A percentile compares a stretch with the other conserved stretches of the same genome.
phyloP scores from a whole-genome alignment of 2,113 vertebrate species.

The Gavia stellata region DNA sequence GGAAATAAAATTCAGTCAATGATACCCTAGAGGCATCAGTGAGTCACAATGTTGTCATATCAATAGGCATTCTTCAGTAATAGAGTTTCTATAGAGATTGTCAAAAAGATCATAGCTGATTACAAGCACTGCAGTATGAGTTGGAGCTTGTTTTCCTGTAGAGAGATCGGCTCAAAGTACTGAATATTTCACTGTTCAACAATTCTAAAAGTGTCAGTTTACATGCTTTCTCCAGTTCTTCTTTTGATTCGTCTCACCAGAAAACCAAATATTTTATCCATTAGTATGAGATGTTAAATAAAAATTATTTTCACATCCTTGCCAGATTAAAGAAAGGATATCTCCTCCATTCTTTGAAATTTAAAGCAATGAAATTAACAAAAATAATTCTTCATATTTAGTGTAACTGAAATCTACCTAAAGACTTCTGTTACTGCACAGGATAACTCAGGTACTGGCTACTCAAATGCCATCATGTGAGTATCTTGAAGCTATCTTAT shows the following conservation, averaged over 20 bases:
- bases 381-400: background rate
- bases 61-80: background rate
- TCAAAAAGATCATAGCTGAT: background rate
- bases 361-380: background rate
- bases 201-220: background rate
- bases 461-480: background rate
- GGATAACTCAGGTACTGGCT: background rate
- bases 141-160: background rate
- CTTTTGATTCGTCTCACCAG: background rate
- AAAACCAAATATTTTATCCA: background rate
- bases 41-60: background rate
- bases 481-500: background rate
- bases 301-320: background rate
- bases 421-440: background rate
- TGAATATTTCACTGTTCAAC: background rate
- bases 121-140: background rate
- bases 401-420: background rate
- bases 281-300: background rate
- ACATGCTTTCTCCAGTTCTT: background rate
- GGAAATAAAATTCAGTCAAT: background rate
- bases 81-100: background rate
- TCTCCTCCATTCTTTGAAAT: background rate
- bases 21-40: background rate
- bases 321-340: background rate
- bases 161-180: background rate